Percentiles rank a stretch among this genome's conserved stretches.
Evolutionary conservation across 1,140 invertebrate genomes (phyloP).

Genomic region (Drosophila obscura): DNA sequence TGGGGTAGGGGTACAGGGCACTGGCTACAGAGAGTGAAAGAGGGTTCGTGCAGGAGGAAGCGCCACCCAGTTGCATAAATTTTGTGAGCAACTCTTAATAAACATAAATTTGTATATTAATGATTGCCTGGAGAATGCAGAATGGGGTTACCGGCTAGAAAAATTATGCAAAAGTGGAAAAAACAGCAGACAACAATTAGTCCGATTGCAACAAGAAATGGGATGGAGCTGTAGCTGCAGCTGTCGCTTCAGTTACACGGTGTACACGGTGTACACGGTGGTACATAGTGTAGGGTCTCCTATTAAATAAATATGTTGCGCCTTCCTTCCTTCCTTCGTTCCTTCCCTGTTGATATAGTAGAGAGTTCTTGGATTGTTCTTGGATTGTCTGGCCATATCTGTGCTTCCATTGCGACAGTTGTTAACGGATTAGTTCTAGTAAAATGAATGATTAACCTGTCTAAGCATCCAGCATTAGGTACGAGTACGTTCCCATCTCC

Average conservation of each 20-base stretch:
- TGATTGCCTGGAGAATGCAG: conserved; percentile 38
- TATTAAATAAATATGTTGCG: too few relatives aligned
- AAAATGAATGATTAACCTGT: too few relatives aligned
- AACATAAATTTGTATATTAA: conserved; percentile 77
- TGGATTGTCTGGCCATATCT: too few relatives aligned
- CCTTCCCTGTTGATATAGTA: too few relatives aligned
- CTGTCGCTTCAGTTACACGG: neutral
- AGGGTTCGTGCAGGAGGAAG: conserved; percentile 17
- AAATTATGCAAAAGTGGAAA: conserved; percentile 48
- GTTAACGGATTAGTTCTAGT: too few relatives aligned
- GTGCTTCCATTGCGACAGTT: too few relatives aligned
- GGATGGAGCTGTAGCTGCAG: conserved; percentile 19
- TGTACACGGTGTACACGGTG: neutral
- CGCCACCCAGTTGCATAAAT: conserved; percentile 75
- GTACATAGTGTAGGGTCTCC: too few relatives aligned
- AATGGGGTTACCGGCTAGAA: conserved; percentile 27
- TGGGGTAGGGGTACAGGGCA: neutral
- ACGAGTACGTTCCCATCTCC: too few relatives aligned
- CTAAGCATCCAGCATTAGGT: too few relatives aligned
- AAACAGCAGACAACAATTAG: conserved; percentile 65
- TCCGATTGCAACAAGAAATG: conserved; percentile 60
- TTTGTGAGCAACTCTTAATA: conserved; percentile 46
- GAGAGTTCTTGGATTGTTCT: too few relatives aligned
- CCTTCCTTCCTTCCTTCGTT: too few relatives aligned
- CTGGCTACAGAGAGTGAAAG: neutral